Conservation (phyloP, 2,797 vertebrate species). For the Falco concolor region DNA sequence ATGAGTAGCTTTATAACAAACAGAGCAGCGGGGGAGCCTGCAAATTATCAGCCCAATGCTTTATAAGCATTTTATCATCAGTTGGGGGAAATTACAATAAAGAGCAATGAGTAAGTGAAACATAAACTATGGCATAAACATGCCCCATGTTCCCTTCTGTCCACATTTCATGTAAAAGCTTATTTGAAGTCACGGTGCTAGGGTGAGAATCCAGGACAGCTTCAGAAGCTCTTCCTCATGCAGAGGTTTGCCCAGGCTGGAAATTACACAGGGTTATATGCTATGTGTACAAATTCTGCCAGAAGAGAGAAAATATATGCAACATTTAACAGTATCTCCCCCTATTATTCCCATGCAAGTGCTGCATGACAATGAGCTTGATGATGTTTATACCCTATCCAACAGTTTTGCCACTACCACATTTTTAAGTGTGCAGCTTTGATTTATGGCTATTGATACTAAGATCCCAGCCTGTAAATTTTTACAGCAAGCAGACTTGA, state of each 20-base stretch:
- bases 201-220: not conserved
- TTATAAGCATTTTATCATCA: slow-evolving; percentile 52
- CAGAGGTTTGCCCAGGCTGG: not conserved
- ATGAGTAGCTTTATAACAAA: slow-evolving; percentile 55
- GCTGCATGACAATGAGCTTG: slow-evolving; percentile 10
- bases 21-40: slow-evolving; percentile 49
- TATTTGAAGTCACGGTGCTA: not conserved
- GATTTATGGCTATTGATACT: slow-evolving; percentile 51
- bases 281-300: not conserved
- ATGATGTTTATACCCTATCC: slow-evolving; percentile 29
- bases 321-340: not conserved
- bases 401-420: slow-evolving; percentile 10
- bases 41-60: slow-evolving; percentile 58
- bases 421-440: slow-evolving; percentile 42
- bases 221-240: not conserved
- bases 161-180: not conserved
- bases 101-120: slow-evolving; percentile 22
- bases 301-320: not conserved
- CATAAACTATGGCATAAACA: not conserved
- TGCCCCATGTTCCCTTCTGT: not conserved
- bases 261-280: not conserved
- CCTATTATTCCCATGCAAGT: not conserved
- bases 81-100: slow-evolving; percentile 43
- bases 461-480: slow-evolving; percentile 54
- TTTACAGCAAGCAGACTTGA: slow-evolving; percentile 58